Evolutionary conservation across 1,140 invertebrate genomes (phyloP), one percentile per base, ranked within the genome.

Genomic region (Drosophila repleta): DNA sequence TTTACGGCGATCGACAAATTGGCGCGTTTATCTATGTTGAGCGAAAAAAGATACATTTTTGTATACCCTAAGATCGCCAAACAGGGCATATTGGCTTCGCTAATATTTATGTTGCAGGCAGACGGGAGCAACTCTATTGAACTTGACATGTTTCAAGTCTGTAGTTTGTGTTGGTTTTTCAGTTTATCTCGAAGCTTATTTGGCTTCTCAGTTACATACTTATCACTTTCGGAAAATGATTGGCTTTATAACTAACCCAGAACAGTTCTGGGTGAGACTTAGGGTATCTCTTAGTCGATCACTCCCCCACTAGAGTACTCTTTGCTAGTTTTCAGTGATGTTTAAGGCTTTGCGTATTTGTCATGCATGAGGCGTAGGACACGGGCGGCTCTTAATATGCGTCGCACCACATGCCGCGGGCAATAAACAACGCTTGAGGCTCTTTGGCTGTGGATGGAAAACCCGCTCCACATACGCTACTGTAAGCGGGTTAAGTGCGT

Each of bases 1-100:
- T 88, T 88, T 88, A 88, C 73, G 81, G 83, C 76, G 74, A 87
- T 76, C 83, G 83, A 88, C 83, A 88, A 88, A 88, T 88, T 88
- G 83, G 58, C 71, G 65, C 60, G 74, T 74, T 88, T 88, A 88
- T 88, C 76, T 84, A 55, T 63, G 61, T 43, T 56, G 52, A 46
- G 45, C 35, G 29, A 63, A 20, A 43, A 55, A 29, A 39, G 37
- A 62, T 26, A 46, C 10, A 26, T 55, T 43, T 68, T 35, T 45
- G 6, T 8, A 15, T 10, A n/a, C 15, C 11, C 18, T 13, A 13
- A 46, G 11, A 2, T 10, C 20, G 18, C 8, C 18, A 4, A 10
- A 21, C 0, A 2, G 15, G 20, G 45, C 21, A 46, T 46, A 11
- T 35, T 10, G 32, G 11, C 7, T 35, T 35, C 2, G 2, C 3